phyloP scores from a whole-genome alignment of 1,140 invertebrate species.

The Eulimnadia texana region DNA sequence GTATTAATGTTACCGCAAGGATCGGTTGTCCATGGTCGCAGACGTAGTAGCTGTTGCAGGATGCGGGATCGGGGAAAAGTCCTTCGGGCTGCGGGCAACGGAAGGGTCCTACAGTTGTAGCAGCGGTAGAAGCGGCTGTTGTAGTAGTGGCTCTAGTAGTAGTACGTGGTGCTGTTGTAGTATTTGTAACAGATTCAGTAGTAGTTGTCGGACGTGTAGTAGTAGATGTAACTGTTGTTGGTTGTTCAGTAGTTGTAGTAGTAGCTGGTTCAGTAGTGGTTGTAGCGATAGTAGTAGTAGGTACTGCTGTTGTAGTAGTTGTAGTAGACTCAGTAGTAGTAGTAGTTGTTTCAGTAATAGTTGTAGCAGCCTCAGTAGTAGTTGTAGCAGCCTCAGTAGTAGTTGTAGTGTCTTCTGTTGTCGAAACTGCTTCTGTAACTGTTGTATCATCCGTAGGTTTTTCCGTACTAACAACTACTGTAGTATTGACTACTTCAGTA shows the following conservation, averaged over 20 bases:
- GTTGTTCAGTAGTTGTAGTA: not conserved
- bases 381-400: not conserved
- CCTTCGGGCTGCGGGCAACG: slow-evolving; percentile 3
- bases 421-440: not conserved
- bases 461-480: no score
- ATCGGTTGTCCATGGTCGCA: not conserved
- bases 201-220: not conserved
- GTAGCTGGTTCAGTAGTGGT: not conserved
- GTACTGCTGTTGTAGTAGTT: not conserved
- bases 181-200: not conserved
- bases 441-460: no score
- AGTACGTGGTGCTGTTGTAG: not conserved
- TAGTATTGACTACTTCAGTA: not conserved
- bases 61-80: not conserved
- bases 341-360: not conserved
- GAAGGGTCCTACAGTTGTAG: not conserved
- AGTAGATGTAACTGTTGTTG: not conserved
- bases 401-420: not conserved
- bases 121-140: not conserved
- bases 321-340: not conserved
- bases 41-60: slow-evolving; percentile 2
- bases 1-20: not conserved
- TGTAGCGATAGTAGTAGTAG: not conserved
- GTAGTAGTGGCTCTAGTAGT: not conserved
- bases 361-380: not conserved